Evolutionary conservation across 2,888 invertebrate genomes (phyloP).

Genomic region (Monochamus alternatus): DNA sequence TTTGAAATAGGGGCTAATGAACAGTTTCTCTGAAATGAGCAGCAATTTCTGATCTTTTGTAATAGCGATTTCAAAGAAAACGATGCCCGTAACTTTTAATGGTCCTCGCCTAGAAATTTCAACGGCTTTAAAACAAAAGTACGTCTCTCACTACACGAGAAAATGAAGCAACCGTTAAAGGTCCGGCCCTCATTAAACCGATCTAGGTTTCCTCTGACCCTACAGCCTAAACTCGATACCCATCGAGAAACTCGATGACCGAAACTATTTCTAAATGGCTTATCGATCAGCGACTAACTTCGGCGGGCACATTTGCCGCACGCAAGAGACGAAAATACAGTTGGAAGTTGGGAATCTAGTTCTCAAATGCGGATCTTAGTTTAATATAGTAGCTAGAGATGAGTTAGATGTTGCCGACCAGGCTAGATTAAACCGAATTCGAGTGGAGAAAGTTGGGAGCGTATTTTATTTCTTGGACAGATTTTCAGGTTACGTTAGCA

Average conservation of each 20-base stretch:
- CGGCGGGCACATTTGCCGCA: slow-evolving; percentile 6
- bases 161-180: slow-evolving; percentile 1
- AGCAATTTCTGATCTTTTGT: not conserved
- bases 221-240: slow-evolving; percentile 4
- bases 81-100: not conserved
- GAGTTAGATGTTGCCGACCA: slow-evolving; percentile 43
- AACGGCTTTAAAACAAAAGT: not conserved
- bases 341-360: slow-evolving; percentile 49
- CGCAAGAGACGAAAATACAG: slow-evolving; percentile 41
- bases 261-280: slow-evolving; percentile 48
- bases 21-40: not conserved
- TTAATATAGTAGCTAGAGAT: slow-evolving; percentile 45
- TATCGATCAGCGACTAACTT: slow-evolving; percentile 43
- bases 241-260: slow-evolving; percentile 47
- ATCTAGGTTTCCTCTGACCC: not conserved
- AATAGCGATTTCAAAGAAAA: not conserved
- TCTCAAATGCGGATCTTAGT: slow-evolving; percentile 41
- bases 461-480: slow-evolving; percentile 23
- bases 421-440: slow-evolving; percentile 26
- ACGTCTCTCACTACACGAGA: not conserved
- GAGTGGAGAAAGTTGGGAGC: slow-evolving; percentile 11
- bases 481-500: slow-evolving; percentile 8
- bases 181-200: slow-evolving; percentile 27
- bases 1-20: not conserved
- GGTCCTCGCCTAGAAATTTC: not conserved